Base-by-base conservation (phyloP, 2,888 invertebrate species). In the Adelognathus sp. region DNA sequence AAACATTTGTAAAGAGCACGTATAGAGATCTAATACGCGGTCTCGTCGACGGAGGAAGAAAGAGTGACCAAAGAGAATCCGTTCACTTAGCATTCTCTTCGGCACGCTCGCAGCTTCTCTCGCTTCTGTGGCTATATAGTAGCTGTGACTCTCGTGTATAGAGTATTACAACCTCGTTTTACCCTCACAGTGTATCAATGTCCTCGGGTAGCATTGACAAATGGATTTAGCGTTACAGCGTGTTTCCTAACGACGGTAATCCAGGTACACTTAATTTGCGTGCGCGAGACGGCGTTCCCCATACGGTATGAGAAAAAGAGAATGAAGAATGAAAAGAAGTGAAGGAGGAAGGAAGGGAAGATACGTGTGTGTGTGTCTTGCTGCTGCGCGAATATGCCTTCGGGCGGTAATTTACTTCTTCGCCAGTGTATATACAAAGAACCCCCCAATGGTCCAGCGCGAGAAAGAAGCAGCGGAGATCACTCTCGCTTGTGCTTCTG, bases 191-290 rank as follows among this genome's bases (percentile, higher is more conserved):
- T 75, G 79, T 79, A 79, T 79, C 79, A 79, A 79, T 75, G 75
- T 75, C 79, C 54, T 58, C 64, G 54, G 54, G 44, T 39, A 79
- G 75, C 79, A 75, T 79, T 79, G 79, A 79, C 79, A 75, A 79
- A 79, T 79, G 79, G 75, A 75, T 79, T 75, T 61, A 67, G 46
- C 79, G 71, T 75, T 71, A 46, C 63, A 21, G 75, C 61, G 79
- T 79, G 46, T 79, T 75, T 75, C 75, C 71, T 75, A 79, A 75
- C 71, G 75, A 71, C 71, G 79, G 71, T 79, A 79, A 79, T 79
- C 71, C 74, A 60, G 18, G 58, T 66, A 64, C 66, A 67, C 75
- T 79, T 79, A 79, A 79, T 79, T 79, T 79, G 75, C 79, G 75
- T 79, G 61, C 54, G 63, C 64, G 58, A 50, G 60, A 21, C 29